These are phyloP conservation scores for Odontocolon sp. DNA, from an alignment of 2,888 invertebrate genomes.

Conservation along the genomic window DNA sequence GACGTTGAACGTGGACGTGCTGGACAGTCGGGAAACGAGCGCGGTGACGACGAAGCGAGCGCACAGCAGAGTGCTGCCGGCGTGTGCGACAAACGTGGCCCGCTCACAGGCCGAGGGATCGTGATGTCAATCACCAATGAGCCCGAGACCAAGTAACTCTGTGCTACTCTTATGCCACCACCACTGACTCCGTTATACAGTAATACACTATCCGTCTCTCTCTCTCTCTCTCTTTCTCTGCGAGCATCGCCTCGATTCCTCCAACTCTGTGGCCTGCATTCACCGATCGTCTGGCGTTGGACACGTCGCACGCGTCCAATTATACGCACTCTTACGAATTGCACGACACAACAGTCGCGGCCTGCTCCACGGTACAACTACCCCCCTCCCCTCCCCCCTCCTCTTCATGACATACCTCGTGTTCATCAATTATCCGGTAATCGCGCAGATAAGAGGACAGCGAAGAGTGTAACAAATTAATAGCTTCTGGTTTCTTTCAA, in stretches of 20 bases:
- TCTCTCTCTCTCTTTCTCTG: not conserved
- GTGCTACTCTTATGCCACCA: conserved; percentile 14
- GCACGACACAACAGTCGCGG: conserved; percentile 13
- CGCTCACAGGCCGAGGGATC: conserved; percentile 64
- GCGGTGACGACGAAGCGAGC: too few species aligned
- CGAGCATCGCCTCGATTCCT: conserved; percentile 2
- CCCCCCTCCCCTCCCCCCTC: conserved; percentile 17
- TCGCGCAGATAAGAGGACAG: conserved; percentile 23
- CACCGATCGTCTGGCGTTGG: conserved; percentile 20
- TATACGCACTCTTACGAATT: conserved; percentile 53
- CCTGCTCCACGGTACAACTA: not conserved
- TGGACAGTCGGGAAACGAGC: conserved; percentile 22
- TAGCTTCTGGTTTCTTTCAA: not conserved
- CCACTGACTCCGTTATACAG: conserved; percentile 5
- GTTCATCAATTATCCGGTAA: conserved; percentile 45
- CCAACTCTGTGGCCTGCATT: conserved; percentile 48
- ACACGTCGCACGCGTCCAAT: conserved; percentile 56
- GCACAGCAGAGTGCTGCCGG: conserved; percentile 36
- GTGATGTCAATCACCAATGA: conserved; percentile 73
- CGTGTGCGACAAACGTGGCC: conserved; percentile 50
- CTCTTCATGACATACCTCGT: conserved; percentile 14
- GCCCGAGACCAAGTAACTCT: conserved; percentile 42
- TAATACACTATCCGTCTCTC: not conserved
- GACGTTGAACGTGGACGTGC: conserved; percentile 31
- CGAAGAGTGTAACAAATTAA: conserved; percentile 44